phyloP scores from a whole-genome alignment of 2,797 vertebrate genomes.

The Pelochelys cantorii region DNA sequence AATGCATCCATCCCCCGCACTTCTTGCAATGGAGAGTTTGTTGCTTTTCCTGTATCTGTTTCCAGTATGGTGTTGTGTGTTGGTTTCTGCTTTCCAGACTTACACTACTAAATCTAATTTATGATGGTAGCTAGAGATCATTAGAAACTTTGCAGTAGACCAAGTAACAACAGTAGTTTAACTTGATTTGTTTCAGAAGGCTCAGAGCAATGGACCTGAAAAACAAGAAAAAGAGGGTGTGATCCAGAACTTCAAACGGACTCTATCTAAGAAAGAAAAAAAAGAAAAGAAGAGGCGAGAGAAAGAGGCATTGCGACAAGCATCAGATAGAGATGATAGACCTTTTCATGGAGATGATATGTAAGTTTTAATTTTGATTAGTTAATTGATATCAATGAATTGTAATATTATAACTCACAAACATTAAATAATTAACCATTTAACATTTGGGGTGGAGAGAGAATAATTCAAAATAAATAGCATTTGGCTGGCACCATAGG shows the following conservation, averaged over 20 bases:
- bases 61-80: neutral
- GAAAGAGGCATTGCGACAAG: constrained; percentile 89
- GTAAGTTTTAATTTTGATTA: constrained; percentile 78
- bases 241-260: constrained; percentile 98
- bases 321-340: constrained; percentile 90
- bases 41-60: neutral
- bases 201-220: constrained; percentile 95
- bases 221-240: constrained; percentile 97
- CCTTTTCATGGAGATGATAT: constrained; percentile 86
- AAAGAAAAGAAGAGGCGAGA: constrained; percentile 96
- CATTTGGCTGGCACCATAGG: neutral
- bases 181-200: constrained; percentile 85
- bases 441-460: neutral
- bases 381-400: neutral
- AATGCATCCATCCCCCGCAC: neutral
- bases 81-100: neutral
- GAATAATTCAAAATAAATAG: neutral
- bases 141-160: neutral
- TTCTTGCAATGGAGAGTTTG: neutral
- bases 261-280: constrained; percentile 98
- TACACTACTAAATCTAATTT: neutral
- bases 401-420: neutral
- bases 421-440: neutral
- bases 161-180: neutral
- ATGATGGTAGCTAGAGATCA: neutral